A percentile compares a stretch with the other conserved stretches of the same genome.
Conservation (phyloP, 2,888 invertebrate species). For the Ametastegia equiseti region DNA sequence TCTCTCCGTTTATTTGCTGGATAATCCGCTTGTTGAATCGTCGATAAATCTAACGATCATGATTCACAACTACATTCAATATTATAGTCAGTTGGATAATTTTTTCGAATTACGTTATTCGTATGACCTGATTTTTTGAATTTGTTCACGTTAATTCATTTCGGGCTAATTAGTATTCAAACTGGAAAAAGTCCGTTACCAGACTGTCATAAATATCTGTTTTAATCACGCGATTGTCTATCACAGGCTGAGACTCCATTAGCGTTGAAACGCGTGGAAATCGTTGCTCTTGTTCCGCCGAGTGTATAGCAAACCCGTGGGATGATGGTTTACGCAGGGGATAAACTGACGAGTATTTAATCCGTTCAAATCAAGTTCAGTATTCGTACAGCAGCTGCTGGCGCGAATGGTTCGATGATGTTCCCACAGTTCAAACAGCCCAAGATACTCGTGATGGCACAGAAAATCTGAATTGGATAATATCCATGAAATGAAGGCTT, state of each 20-base stretch:
- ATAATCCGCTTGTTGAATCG: no score
- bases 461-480: background rate
- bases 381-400: constrained; percentile 24
- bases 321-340: background rate
- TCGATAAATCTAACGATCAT: no score
- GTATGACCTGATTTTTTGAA: no score
- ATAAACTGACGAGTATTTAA: constrained; percentile 30
- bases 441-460: background rate
- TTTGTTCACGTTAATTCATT: no score
- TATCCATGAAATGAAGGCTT: background rate
- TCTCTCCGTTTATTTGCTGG: no score
- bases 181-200: no score
- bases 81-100: no score
- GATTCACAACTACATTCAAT: no score
- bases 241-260: constrained; percentile 26
- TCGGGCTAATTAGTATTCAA: no score
- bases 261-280: background rate
- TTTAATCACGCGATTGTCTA: constrained; percentile 20
- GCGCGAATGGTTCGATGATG: background rate
- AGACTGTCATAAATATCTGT: no score
- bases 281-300: constrained; percentile 9
- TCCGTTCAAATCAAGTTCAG: constrained; percentile 33
- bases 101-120: no score
- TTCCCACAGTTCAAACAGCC: background rate
- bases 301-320: background rate